Conservation (phyloP, 2,797 vertebrate species). For the Sebastolobus alascanus region DNA sequence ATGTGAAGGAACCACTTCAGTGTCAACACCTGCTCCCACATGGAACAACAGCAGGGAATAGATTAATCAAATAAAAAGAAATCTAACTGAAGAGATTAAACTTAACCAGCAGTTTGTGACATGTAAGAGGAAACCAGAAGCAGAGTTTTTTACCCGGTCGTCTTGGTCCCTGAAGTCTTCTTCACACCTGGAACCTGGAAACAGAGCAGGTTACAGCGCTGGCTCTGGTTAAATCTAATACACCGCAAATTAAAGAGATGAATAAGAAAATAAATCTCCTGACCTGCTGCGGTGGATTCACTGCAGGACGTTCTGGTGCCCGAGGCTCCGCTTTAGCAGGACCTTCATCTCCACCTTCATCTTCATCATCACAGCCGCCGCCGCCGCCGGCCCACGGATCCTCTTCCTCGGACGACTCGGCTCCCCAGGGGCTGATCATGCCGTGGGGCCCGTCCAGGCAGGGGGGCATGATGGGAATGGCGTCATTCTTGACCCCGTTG, state of each 20-base stretch:
- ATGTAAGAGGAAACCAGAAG: too few species aligned
- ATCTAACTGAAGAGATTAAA: background rate
- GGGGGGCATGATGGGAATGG: conserved; percentile 73
- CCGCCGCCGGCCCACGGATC: conserved; percentile 20
- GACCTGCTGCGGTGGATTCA: conserved; percentile 32
- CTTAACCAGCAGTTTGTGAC: background rate
- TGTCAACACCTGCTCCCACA: background rate
- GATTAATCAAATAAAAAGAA: background rate
- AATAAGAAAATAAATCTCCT: background rate
- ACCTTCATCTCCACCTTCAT: background rate
- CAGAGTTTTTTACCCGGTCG: background rate
- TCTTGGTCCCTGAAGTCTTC: background rate
- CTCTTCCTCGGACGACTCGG: conserved; percentile 52
- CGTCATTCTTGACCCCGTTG: conserved; percentile 33
- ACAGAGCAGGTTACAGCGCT: background rate
- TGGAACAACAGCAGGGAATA: too few species aligned
- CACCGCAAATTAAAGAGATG: too few species aligned
- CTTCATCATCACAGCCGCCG: background rate
- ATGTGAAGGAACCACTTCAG: background rate
- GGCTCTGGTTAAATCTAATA: background rate
- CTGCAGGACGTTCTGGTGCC: background rate
- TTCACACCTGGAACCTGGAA: background rate
- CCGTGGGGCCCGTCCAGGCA: conserved; percentile 50
- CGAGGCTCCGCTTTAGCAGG: background rate
- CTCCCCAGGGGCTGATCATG: conserved; percentile 49